Base-by-base conservation (phyloP, 2,113 vertebrate genomes). In the Leptobrachium leishanense region DNA sequence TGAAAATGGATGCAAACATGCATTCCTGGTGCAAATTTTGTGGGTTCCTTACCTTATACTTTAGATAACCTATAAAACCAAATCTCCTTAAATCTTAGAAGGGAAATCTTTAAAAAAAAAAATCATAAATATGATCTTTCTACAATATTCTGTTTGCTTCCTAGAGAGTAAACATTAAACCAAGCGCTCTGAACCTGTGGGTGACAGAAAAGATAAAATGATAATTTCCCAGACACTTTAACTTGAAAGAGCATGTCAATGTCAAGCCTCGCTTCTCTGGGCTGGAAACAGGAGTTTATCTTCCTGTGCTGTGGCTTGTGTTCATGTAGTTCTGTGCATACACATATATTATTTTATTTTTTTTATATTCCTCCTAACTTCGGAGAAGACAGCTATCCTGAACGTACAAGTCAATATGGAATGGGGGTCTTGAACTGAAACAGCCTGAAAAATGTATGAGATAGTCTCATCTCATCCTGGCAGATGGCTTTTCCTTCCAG, bases 371-470 rank as follows among this genome's bases (percentile, higher is more conserved):
- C 88, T 88, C 89, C 87, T 91, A 88, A 76, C 87, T 90, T 90
- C 85, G 88, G 87, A 82, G 88, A 92, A 92, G 92, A 93, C 91
- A 91, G 91, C 93, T 93, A 87, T 93, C 90, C 91, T 86, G 85
- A 91, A 91, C 90, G 91, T 89, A 92, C 88, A 92, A 92, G 88
- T 88, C 89, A 84, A n/a, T 84, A 85, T 82, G 92, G 92, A 94
- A 93, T 92, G 88, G 91, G 88, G 83, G 89, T 91, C 89, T 83
- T 94, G 91, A 88, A 89, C 90, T 94, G 92, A 92, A 94, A 90
- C 92, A 91, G 91, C 90, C 91, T 90, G 88, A 92, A 92, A 94
- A 93, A 93, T 92, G 88, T 90, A 91, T 91, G 90, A 90, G 91
- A 92, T 92, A 87, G 81, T 80, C 71, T 80, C 78, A 80, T 80